These are phyloP conservation scores for Macquaria australasica DNA, from an alignment of 2,113 vertebrate genomes.

Conservation along the genomic window DNA sequence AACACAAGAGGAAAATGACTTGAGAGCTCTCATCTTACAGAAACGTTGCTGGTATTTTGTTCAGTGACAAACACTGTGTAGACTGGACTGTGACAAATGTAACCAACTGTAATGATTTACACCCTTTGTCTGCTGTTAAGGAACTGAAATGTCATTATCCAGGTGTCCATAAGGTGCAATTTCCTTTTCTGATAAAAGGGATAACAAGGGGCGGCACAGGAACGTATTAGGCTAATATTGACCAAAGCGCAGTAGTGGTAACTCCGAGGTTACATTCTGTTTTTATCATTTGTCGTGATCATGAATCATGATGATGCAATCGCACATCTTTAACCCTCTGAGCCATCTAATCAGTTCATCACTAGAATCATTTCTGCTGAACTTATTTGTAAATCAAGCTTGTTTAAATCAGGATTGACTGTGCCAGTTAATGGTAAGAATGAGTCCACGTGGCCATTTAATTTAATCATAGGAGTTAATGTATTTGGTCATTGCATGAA, in stretches of 20 bases:
- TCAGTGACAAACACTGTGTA: not conserved
- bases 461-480: not conserved
- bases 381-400: conserved; percentile 1
- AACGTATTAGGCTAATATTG: not conserved
- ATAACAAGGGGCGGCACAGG: not conserved
- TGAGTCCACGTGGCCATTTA: conserved; percentile 4
- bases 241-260: not conserved
- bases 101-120: not conserved
- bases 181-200: not conserved
- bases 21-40: not conserved
- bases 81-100: not conserved
- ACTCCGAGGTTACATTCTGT: too few species aligned
- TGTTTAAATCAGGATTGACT: conserved; percentile 1
- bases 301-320: not conserved
- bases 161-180: conserved; percentile 4
- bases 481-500: not conserved
- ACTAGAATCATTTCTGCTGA: not conserved
- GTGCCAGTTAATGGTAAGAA: not conserved
- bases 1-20: not conserved
- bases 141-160: conserved; percentile 8
- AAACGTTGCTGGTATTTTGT: not conserved
- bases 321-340: not conserved
- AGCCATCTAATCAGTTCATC: not conserved
- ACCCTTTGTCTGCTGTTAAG: not conserved
- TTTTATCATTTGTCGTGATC: conserved; percentile 1